These are phyloP conservation scores for Helostoma temminkii DNA, from an alignment of 2,797 vertebrate genomes.

Conservation along the genomic window DNA sequence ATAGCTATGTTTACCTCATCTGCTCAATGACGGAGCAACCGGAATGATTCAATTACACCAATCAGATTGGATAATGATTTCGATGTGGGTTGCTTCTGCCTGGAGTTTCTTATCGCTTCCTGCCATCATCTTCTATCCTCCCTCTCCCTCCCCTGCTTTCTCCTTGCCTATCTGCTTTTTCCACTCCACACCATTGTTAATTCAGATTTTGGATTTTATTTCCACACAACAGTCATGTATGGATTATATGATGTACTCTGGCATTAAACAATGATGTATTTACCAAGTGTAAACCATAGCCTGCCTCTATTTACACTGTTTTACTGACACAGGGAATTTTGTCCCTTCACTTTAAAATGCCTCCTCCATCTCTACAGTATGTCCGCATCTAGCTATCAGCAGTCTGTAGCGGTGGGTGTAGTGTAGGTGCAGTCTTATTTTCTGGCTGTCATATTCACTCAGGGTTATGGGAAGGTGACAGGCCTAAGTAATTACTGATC, in stretches of 20 bases:
- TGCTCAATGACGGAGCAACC: conserved; percentile 79
- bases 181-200: conserved; percentile 28
- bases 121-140: conserved; percentile 58
- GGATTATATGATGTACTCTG: conserved; percentile 18
- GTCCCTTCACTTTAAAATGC: conserved; percentile 25
- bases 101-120: conserved; percentile 75
- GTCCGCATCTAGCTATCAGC: conserved; percentile 65
- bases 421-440: conserved; percentile 79
- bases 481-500: conserved; percentile 77
- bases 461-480: conserved; percentile 75
- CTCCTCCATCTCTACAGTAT: conserved; percentile 26
- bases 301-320: conserved; percentile 45
- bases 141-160: conserved; percentile 10
- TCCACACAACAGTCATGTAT: conserved; percentile 12
- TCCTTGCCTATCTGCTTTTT: conserved; percentile 44
- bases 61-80: conserved; percentile 83
- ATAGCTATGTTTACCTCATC: conserved; percentile 78
- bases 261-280: conserved; percentile 39
- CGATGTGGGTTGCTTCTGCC: conserved; percentile 72
- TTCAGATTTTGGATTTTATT: conserved; percentile 15
- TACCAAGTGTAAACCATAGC: conserved; percentile 31
- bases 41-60: conserved; percentile 83
- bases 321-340: conserved; percentile 46
- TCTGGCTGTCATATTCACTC: conserved; percentile 80
- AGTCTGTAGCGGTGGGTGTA: conserved; percentile 70